These are phyloP conservation scores for Bacillus rossius DNA, from an alignment of 1,140 invertebrate genomes.

Conservation along the genomic window DNA sequence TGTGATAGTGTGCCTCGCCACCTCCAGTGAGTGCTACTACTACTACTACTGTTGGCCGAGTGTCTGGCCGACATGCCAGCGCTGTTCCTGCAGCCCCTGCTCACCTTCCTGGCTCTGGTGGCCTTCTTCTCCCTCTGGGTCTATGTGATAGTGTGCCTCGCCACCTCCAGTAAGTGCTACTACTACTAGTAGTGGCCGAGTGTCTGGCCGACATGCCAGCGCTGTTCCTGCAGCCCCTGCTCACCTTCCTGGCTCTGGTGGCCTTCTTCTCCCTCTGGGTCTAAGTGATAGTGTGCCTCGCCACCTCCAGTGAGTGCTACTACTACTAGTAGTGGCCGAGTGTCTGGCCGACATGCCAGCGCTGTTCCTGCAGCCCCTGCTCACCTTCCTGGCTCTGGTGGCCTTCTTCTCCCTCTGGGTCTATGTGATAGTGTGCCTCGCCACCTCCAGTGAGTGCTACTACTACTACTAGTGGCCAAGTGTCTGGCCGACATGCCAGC, in stretches of 20 bases:
- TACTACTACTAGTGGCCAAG: no score
- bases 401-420: constrained; percentile 84
- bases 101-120: constrained; percentile 75
- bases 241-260: constrained; percentile 75
- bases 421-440: constrained; percentile 62
- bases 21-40: constrained; percentile 64
- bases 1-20: constrained; percentile 66
- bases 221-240: constrained; percentile 80
- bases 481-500: constrained; percentile 74
- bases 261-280: constrained; percentile 84
- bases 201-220: constrained; percentile 74
- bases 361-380: constrained; percentile 80
- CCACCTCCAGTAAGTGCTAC: constrained; percentile 66
- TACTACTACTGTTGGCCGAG: no score
- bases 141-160: constrained; percentile 62
- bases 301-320: constrained; percentile 66
- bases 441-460: constrained; percentile 66
- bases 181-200: no score
- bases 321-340: no score
- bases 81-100: constrained; percentile 80
- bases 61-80: constrained; percentile 74
- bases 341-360: constrained; percentile 74
- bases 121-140: constrained; percentile 84
- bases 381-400: constrained; percentile 75
- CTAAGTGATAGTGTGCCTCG: constrained; percentile 62